These are phyloP conservation scores for Sinocyclocheilus grahami DNA, from an alignment of 2,113 vertebrate species.

Conservation along the genomic window DNA sequence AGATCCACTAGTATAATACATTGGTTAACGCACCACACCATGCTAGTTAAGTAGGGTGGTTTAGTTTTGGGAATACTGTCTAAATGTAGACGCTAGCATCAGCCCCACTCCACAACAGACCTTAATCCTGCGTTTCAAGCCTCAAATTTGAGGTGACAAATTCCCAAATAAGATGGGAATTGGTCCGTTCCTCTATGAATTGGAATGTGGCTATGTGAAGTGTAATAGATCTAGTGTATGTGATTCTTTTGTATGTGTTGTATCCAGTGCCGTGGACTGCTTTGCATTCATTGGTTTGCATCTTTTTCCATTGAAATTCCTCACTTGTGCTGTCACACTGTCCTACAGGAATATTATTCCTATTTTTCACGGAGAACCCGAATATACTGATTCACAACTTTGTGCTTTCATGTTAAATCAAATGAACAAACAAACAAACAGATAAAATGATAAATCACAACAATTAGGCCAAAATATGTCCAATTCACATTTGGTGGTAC, in stretches of 20 bases:
- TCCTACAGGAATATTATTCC: conserved; percentile 18
- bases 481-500: conserved; percentile 78
- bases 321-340: conserved; percentile 21
- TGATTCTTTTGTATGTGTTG: background rate
- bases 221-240: background rate
- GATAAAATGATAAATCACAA: conserved; percentile 39
- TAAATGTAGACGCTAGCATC: background rate
- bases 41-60: background rate
- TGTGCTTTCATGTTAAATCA: conserved; percentile 65
- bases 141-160: background rate
- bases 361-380: background rate
- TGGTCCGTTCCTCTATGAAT: background rate
- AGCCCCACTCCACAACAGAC: background rate
- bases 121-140: too few relatives aligned
- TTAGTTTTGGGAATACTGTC: background rate
- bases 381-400: conserved; percentile 42
- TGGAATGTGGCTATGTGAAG: background rate
- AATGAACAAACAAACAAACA: conserved; percentile 30
- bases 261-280: conserved; percentile 34
- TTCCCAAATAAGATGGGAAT: background rate
- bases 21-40: background rate
- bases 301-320: background rate
- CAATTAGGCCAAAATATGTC: conserved; percentile 57
- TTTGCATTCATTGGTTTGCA: background rate
- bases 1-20: conserved; percentile 1